Conservation (phyloP, 2,113 vertebrate genomes). For the Philantomba maxwellii region DNA sequence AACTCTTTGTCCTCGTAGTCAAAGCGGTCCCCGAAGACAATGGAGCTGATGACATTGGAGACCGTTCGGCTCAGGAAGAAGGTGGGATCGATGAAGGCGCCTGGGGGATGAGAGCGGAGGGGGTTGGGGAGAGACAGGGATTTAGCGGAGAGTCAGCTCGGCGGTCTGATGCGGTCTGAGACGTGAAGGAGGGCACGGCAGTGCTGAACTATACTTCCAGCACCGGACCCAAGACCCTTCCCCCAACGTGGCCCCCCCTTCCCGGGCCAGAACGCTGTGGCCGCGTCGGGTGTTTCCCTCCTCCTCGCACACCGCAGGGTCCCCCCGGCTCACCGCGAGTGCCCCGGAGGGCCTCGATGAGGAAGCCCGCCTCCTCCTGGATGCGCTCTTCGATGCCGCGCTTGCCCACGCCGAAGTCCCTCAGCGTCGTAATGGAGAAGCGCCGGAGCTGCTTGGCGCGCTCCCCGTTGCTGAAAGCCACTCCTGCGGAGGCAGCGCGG, state of each 20-base stretch:
- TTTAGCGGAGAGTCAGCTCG: not conserved
- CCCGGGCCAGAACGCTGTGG: fast-evolving
- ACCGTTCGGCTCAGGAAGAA: conserved; percentile 52
- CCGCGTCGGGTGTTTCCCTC: fast-evolving
- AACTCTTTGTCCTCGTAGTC: conserved; percentile 77
- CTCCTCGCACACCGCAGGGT: fast-evolving
- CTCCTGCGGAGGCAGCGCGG: not conserved
- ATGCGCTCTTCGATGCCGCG: conserved; percentile 69
- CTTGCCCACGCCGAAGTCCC: conserved; percentile 69
- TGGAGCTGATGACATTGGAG: conserved; percentile 79
- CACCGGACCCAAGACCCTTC: too few species aligned
- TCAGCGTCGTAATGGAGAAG: conserved; percentile 58
- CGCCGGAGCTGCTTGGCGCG: conserved; percentile 54
- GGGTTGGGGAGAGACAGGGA: not conserved
- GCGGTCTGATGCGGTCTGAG: not conserved
- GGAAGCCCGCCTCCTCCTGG: conserved; percentile 82
- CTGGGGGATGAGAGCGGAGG: conserved; percentile 1
- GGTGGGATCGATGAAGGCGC: conserved; percentile 49
- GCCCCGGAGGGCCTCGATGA: conserved; percentile 69
- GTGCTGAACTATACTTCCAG: not conserved
- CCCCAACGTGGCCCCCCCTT: too few species aligned
- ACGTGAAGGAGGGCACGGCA: fast-evolving
- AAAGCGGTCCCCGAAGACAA: conserved; percentile 79
- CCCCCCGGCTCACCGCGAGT: conserved; percentile 69
- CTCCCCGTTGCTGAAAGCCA: conserved; percentile 49